Evolutionary conservation across 2,797 vertebrate species (phyloP).

Genomic region (Trichosurus vulpecula): DNA sequence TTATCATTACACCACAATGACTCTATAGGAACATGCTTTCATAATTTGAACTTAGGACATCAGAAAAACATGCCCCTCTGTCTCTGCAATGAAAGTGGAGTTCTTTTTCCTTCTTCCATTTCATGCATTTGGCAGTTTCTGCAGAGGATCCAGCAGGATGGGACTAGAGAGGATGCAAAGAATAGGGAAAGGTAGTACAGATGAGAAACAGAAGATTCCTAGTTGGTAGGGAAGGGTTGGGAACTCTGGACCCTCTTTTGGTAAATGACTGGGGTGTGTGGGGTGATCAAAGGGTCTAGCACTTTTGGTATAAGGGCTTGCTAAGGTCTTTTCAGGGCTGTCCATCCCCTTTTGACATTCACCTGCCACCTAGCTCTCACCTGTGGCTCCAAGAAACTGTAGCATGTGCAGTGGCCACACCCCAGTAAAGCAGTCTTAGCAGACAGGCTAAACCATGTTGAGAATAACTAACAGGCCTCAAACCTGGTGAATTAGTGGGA

Average conservation of each 20-base stretch:
- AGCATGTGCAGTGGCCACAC: neutral
- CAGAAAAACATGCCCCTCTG: neutral
- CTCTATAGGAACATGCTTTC: neutral
- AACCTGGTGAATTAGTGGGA: neutral
- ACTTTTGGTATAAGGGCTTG: neutral
- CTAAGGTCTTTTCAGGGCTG: neutral
- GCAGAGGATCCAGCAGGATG: neutral
- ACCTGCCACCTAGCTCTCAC: neutral
- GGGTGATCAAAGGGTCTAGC: neutral
- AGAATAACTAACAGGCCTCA: neutral
- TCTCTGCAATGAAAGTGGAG: neutral
- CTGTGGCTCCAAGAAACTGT: neutral
- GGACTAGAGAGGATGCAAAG: neutral
- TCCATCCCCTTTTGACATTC: neutral
- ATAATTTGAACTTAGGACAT: neutral
- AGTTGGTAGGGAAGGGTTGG: neutral
- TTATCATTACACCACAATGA: neutral
- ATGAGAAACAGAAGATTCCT: neutral
- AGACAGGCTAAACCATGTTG: neutral
- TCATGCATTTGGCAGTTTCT: neutral
- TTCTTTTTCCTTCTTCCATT: neutral
- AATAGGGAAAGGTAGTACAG: neutral
- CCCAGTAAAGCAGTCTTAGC: neutral
- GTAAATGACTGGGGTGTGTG: neutral
- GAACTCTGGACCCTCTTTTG: neutral